phyloP scores from a whole-genome alignment of 1,140 invertebrate species.

The Augochlora pura region DNA sequence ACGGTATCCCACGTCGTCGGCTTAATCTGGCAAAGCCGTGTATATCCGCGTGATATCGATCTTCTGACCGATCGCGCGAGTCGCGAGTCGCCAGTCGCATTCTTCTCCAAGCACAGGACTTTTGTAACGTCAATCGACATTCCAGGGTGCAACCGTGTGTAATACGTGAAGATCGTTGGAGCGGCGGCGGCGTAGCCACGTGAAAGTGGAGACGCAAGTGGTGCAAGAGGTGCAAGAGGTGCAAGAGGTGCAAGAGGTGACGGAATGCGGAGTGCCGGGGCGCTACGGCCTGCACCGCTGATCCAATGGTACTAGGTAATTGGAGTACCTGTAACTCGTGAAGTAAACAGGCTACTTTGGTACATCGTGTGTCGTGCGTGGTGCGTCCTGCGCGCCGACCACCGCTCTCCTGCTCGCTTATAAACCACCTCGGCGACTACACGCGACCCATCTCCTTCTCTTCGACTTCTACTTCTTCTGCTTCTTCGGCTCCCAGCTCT shows the following conservation, averaged over 20 bases:
- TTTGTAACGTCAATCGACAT: constrained; percentile 55
- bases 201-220: too few relatives aligned
- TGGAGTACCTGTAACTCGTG: constrained; percentile 22
- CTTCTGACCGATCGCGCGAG: not conserved
- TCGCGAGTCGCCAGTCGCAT: constrained; percentile 15
- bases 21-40: too few relatives aligned
- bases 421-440: too few relatives aligned
- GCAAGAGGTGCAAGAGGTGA: too few relatives aligned
- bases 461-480: too few relatives aligned
- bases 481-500: too few relatives aligned
- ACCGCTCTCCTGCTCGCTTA: not conserved
- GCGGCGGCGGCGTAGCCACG: constrained; percentile 2
- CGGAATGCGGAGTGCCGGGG: constrained; percentile 61
- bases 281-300: constrained; percentile 46
- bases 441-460: not conserved
- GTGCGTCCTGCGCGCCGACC: too few relatives aligned
- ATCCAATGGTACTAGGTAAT: constrained; percentile 53
- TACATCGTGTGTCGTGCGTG: not conserved
- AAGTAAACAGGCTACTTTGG: constrained; percentile 9
- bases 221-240: too few relatives aligned
- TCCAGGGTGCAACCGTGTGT: constrained; percentile 52
- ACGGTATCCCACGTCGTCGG: too few relatives aligned
- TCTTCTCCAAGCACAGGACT: constrained; percentile 19
- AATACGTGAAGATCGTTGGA: constrained; percentile 52
- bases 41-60: constrained; percentile 15